Evolutionary conservation across 2,797 vertebrate species (phyloP).

Genomic region (Myotis planiceps): DNA sequence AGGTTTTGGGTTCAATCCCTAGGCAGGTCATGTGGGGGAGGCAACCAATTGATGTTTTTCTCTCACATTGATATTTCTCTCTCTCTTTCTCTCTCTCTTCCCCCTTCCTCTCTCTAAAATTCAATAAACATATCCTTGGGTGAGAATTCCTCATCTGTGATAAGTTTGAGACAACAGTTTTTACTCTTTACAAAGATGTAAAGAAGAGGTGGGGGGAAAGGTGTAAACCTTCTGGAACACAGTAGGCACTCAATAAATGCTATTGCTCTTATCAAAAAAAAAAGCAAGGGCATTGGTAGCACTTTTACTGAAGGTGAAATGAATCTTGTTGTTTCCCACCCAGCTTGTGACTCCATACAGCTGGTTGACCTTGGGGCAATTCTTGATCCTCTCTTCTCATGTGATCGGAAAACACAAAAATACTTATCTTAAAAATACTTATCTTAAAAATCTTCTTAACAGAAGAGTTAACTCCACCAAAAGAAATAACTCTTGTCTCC

Average conservation of each 20-base stretch:
- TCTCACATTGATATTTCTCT: too few relatives aligned
- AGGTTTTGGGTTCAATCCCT: too few relatives aligned
- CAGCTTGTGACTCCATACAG: background rate
- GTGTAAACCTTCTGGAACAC: background rate
- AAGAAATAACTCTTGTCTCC: background rate
- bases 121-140: too few relatives aligned
- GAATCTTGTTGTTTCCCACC: background rate
- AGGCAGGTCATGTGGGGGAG: too few relatives aligned
- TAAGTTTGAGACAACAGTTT: background rate
- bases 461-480: background rate
- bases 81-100: too few relatives aligned
- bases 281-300: too few relatives aligned
- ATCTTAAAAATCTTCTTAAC: background rate
- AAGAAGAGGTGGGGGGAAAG: background rate
- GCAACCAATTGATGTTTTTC: too few relatives aligned
- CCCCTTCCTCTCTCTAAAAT: too few relatives aligned
- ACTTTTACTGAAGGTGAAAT: accelerated
- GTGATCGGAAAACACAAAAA: background rate
- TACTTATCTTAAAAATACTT: background rate
- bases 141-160: background rate
- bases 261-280: background rate
- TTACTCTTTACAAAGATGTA: background rate
- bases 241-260: background rate
- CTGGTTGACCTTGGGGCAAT: background rate
- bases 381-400: background rate